Evolutionary conservation across 2,113 vertebrate genomes (phyloP).

Genomic region (Pterophyllum scalare): DNA sequence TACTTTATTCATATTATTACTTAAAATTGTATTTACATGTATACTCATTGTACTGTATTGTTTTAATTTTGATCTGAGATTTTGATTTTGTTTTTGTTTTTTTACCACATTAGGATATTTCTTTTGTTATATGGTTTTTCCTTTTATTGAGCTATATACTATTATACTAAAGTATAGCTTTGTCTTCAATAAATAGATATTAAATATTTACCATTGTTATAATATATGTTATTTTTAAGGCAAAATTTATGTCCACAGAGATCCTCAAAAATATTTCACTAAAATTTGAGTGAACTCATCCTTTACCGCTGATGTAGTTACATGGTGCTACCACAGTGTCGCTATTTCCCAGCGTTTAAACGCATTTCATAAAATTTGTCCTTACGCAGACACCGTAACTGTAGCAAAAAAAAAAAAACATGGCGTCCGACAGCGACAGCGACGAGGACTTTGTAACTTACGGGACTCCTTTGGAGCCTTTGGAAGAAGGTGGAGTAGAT

Average conservation of each 20-base stretch:
- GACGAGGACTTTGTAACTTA: slow-evolving; percentile 85
- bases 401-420: slow-evolving; percentile 68
- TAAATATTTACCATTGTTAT: background rate
- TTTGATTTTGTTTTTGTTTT: too few species aligned
- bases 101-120: too few species aligned
- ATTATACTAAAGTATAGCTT: too few species aligned
- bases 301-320: background rate
- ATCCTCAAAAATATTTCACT: background rate
- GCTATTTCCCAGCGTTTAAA: background rate
- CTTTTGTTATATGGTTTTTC: too few species aligned
- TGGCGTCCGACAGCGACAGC: slow-evolving; percentile 82
- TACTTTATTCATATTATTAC: background rate
- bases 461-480: slow-evolving; percentile 84
- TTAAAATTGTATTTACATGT: too few species aligned
- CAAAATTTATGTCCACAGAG: background rate
- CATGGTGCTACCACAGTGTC: background rate
- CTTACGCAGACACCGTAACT: slow-evolving; percentile 44
- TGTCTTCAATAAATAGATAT: background rate
- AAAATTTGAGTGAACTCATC: background rate
- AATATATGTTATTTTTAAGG: background rate
- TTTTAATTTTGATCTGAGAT: too few species aligned
- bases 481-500: slow-evolving; percentile 85
- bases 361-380: slow-evolving; percentile 5
- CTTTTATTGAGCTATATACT: too few species aligned
- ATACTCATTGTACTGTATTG: too few species aligned